phyloP scores from a whole-genome alignment of 1,140 invertebrate species.

The Micrasema minimum region DNA sequence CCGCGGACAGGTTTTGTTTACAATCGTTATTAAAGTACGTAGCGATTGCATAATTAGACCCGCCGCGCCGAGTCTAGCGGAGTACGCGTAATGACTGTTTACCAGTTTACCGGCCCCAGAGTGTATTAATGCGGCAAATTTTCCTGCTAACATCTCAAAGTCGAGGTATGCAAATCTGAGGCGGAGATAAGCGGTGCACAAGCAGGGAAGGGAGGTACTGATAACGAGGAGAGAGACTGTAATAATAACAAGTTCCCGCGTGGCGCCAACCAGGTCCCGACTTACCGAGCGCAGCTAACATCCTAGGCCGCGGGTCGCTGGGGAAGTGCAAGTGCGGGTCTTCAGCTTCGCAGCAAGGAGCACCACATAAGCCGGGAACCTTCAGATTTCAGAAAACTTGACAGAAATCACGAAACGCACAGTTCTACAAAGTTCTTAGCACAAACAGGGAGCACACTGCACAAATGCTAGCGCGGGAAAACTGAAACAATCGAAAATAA shows the following conservation, averaged over 20 bases:
- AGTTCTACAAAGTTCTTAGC: background rate
- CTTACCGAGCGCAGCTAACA: constrained; percentile 39
- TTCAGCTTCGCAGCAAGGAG: constrained; percentile 20
- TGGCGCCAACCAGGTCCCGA: no score
- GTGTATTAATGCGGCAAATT: background rate
- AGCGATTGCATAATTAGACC: constrained; percentile 22
- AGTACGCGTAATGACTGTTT: constrained; percentile 1
- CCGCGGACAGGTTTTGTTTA: background rate
- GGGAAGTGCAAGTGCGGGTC: no score
- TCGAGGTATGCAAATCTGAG: no score
- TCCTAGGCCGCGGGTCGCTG: constrained; percentile 34
- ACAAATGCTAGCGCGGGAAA: constrained; percentile 7
- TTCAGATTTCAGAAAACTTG: no score
- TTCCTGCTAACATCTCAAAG: no score
- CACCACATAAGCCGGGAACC: background rate
- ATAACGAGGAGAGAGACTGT: no score
- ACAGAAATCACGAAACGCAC: background rate
- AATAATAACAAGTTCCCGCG: no score
- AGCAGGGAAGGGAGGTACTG: background rate
- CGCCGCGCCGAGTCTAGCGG: background rate
- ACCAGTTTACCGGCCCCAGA: constrained; percentile 5
- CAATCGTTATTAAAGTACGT: constrained; percentile 12
- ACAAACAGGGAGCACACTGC: constrained; percentile 5
- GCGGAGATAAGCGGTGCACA: background rate
- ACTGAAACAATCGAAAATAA: background rate